Conservation (phyloP, 2,113 vertebrate genomes). For the Hassar affinis region DNA sequence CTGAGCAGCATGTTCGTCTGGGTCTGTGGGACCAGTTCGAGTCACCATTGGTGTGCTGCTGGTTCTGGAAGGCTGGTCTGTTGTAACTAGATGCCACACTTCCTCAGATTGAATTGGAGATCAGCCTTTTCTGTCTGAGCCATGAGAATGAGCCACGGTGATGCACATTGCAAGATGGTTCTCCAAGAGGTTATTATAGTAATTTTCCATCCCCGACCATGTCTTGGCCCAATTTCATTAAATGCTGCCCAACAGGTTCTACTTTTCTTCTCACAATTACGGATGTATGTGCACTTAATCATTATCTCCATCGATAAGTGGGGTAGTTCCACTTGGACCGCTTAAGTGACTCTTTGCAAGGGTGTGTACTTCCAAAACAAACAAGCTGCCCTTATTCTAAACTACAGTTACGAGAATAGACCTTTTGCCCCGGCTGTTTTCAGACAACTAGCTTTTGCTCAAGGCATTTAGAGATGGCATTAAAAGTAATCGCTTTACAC, state of each 20-base stretch:
- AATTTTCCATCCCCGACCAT: neutral
- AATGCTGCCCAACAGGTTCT: neutral
- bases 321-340: conserved; percentile 48
- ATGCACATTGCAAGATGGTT: conserved; percentile 58
- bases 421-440: conserved; percentile 53
- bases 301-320: conserved; percentile 26
- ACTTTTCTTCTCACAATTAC: neutral
- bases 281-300: conserved; percentile 2
- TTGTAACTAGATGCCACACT: conserved; percentile 66
- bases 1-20: conserved; percentile 13
- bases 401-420: conserved; percentile 24
- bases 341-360: conserved; percentile 46
- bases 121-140: conserved; percentile 75
- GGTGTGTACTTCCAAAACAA: neutral
- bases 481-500: conserved; percentile 59
- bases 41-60: neutral
- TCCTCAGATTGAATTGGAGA: conserved; percentile 47
- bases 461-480: conserved; percentile 44
- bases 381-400: neutral
- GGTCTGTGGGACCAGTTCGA: neutral
- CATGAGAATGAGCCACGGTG: conserved; percentile 72
- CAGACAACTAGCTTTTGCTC: conserved; percentile 52
- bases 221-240: conserved; percentile 21
- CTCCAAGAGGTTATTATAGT: neutral
- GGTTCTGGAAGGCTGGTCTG: conserved; percentile 69